Evolutionary conservation across 2,797 vertebrate genomes (phyloP).

Genomic region (Epinephelus coioides): DNA sequence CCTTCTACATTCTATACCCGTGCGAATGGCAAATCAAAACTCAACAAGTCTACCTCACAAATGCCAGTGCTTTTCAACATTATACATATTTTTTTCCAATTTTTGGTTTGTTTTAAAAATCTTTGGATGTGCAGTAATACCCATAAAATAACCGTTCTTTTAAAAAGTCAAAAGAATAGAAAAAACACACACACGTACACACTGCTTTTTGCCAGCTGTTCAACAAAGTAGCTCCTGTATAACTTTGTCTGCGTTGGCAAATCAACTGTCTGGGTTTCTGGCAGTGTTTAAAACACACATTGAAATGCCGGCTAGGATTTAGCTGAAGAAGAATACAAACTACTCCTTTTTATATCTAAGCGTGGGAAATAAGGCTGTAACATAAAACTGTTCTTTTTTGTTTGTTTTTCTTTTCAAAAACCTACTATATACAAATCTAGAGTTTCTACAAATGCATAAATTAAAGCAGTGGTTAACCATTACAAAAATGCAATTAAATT

Average conservation of each 20-base stretch:
- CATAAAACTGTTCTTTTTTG: conserved; percentile 87
- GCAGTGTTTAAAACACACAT: conserved; percentile 94
- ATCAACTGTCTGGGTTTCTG: conserved; percentile 89
- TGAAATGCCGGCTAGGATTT: conserved; percentile 91
- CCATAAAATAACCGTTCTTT: conserved; percentile 87
- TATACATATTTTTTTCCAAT: conserved; percentile 84
- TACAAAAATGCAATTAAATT: conserved; percentile 95
- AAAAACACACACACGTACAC: conserved; percentile 79
- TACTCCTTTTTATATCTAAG: conserved; percentile 89
- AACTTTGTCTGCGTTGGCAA: conserved; percentile 88
- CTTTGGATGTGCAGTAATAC: conserved; percentile 93
- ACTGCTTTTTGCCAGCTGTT: conserved; percentile 90
- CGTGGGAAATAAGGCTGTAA: conserved; percentile 92
- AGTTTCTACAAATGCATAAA: conserved; percentile 97
- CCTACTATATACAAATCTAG: conserved; percentile 97
- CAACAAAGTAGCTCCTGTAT: conserved; percentile 89
- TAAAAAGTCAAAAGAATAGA: conserved; percentile 90
- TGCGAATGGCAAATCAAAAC: conserved; percentile 89
- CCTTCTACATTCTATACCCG: conserved; percentile 89
- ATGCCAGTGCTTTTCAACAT: conserved; percentile 92
- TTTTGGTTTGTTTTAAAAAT: conserved; percentile 90
- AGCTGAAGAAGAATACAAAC: conserved; percentile 89
- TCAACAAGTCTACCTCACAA: conserved; percentile 90
- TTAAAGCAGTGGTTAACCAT: conserved; percentile 93
- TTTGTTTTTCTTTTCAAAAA: conserved; percentile 83